Evolutionary conservation across 2,797 vertebrate genomes (phyloP), one percentile per base, ranked within the genome.

Genomic region (Octomys mimax): DNA sequence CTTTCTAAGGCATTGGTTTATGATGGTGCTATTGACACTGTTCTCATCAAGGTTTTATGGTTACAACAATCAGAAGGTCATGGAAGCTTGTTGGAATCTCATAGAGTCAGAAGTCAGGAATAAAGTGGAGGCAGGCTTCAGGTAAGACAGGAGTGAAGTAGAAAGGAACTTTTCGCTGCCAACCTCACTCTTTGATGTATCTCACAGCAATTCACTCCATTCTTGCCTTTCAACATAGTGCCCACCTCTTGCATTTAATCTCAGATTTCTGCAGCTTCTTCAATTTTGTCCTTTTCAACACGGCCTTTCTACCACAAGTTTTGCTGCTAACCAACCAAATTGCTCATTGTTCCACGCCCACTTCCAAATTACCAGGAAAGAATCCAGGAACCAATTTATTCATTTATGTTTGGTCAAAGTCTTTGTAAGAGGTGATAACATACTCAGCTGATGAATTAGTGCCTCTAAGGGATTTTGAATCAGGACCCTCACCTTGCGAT

Each of bases 1-100:
- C 62, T 95, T 96, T 52, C 88, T 46, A 88, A 78, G 62, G 31
- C 77, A 68, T 79, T 93, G 78, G 79, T 91, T 96, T 96, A 91
- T 86, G 61, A 85, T 81, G 82, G 19, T 54, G n/a, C 54, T 87
- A 33, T 91, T 91, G 52, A 36, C 62, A 94, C 66, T 78, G 77
- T 91, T 95, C 13, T 95, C 61, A 71, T 89, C 91, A 94, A 87
- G 57, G 33, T 87, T 91, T 86, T 91, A 93, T 79, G 77, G 62
- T 46, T 77, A 36, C 59, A 92, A 12, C 42, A 66, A 79, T 80
- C 71, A 57, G 78, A 93, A 87, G 81, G 52, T 52, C 42, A 26
- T 62, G 39, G 66, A 84, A 94, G 62, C 71, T 80, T 86, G 70
- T 42, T 89, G 49, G 87, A 49, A 86, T 75, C 19, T 26, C n/a